Base-by-base conservation (phyloP, 2,113 vertebrate genomes). In the Sebastes schlegelii region DNA sequence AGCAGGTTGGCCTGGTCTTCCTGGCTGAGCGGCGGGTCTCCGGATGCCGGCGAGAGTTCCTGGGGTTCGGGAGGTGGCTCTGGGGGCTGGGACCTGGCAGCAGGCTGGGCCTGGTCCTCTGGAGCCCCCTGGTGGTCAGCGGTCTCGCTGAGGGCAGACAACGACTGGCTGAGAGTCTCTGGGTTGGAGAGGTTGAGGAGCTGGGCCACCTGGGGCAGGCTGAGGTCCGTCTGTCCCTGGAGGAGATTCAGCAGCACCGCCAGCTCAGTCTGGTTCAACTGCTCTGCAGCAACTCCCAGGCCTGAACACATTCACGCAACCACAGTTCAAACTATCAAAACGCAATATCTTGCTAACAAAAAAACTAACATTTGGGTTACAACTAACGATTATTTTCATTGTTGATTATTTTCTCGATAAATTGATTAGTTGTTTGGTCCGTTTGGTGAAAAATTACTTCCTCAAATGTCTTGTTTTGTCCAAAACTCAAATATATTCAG, bases 221-320 rank as follows among this genome's bases (percentile, higher is more conserved):
- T 99, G 88, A 98, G 95, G 87, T 99, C 97, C 0, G 97, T 96
- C 92, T 99, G 98, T 88, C 98, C 97, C 95, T 99, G 98, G 80
- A 99, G 97, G 90, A 99, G 95, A 93, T 99, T 99, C 80, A 99
- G 80, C 68, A 99, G 93, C 82, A 99, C 97, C 1, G 98, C 98
- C 85, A 99, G 79, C 87, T 99, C 98, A 1, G 97, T 97, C 94
- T 98, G 98, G 92, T 99, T 99, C 94, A 99, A 92, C 92, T 99
- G 98, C 91, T 99, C 98, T 4, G 98, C 96, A 70, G 97, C 97
- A 12, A 96, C 96, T 78, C 96, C 97, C 19, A 99, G 94, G 80
- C 97, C 97, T 97, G 57, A 62, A 78, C 64, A 76, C 43, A 84
- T 57, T 10, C 42, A 76, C 42, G 49, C 21, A 85, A 34, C 49